These are phyloP conservation scores for Timandra comae DNA, from an alignment of 2,888 invertebrate species.

Conservation along the genomic window DNA sequence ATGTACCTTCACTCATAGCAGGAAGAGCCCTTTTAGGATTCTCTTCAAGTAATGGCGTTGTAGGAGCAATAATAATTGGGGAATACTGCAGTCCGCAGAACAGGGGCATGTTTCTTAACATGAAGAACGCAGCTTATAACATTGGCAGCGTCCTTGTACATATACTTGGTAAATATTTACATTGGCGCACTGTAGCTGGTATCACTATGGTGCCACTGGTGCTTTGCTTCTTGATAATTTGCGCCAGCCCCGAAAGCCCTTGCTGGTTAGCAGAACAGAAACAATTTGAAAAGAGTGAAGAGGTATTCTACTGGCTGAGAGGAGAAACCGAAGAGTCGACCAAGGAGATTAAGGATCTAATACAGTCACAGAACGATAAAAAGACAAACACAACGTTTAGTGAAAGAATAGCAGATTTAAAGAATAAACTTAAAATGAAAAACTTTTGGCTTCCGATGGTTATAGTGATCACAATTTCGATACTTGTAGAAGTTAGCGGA, in stretches of 20 bases:
- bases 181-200: not conserved
- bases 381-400: not conserved
- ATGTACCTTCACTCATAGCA: too few species aligned
- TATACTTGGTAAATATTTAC: not conserved
- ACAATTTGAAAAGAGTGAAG: not conserved
- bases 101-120: not conserved
- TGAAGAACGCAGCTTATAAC: not conserved
- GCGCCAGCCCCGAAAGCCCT: conserved; percentile 1
- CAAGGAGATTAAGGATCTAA: conserved; percentile 1
- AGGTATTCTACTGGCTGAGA: conserved; percentile 3
- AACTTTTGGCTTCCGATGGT: not conserved
- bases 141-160: not conserved
- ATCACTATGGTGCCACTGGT: not conserved
- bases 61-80: too few species aligned
- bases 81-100: not conserved
- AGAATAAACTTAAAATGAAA: not conserved
- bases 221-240: not conserved
- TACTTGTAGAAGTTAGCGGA: not conserved
- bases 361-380: not conserved
- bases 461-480: not conserved
- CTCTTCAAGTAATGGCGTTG: too few species aligned
- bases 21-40: too few species aligned
- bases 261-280: not conserved
- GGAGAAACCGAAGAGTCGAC: not conserved
- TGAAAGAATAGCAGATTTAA: not conserved